phyloP scores from a whole-genome alignment of 2,888 invertebrate genomes.

The Thecophora atra region DNA sequence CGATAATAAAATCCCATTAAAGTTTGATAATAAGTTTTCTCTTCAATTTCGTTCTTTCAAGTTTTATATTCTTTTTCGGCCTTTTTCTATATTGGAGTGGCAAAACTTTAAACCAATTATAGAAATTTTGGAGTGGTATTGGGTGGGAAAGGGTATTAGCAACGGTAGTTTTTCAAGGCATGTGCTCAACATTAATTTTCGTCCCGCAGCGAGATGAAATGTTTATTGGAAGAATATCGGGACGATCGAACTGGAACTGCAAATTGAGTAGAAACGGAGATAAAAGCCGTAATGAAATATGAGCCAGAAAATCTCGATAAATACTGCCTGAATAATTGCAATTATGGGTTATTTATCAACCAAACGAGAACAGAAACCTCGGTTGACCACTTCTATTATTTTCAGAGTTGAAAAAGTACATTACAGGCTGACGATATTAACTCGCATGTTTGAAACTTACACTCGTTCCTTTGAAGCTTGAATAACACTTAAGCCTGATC shows the following conservation, averaged over 20 bases:
- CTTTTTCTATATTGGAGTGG: background rate
- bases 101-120: constrained; percentile 15
- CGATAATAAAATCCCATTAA: constrained; percentile 36
- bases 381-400: no score
- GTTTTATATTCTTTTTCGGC: constrained; percentile 5
- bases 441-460: no score
- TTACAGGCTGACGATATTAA: no score
- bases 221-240: constrained; percentile 1
- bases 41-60: background rate
- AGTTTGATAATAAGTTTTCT: constrained; percentile 36
- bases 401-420: no score
- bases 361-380: no score
- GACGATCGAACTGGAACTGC: background rate
- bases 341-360: no score
- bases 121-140: background rate
- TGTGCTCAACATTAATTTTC: constrained; percentile 28
- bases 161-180: constrained; percentile 5
- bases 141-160: background rate
- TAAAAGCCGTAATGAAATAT: background rate
- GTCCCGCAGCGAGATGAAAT: constrained; percentile 4
- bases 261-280: background rate
- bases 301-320: background rate
- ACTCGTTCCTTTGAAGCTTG: no score
- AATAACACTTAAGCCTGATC: no score
- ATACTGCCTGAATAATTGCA: no score